Percentiles rank a stretch among this genome's conserved stretches.
These are phyloP conservation scores for Vanessa atalanta DNA, from an alignment of 1,140 invertebrate genomes.

Conservation along the genomic window DNA sequence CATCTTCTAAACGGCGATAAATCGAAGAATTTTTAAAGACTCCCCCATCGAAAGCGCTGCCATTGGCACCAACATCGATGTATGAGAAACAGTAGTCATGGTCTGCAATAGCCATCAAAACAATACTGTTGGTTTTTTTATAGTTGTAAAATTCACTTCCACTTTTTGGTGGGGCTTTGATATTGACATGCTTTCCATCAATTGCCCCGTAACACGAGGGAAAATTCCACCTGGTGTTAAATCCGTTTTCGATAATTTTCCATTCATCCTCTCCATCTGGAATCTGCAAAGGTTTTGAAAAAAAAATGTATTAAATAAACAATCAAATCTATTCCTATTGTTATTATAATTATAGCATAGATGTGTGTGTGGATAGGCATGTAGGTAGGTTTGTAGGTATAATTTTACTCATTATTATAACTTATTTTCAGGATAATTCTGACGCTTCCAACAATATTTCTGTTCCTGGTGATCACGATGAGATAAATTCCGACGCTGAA, in stretches of 20 bases:
- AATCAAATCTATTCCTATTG: neutral
- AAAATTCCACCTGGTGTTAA: neutral
- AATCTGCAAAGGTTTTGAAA: neutral
- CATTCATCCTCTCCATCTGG: neutral
- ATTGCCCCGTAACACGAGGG: neutral
- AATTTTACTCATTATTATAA: neutral
- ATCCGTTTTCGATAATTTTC: neutral
- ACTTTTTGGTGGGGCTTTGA: neutral
- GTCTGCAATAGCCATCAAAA: conserved; percentile 1
- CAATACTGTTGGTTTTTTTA: neutral
- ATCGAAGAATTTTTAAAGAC: neutral
- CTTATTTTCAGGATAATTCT: neutral
- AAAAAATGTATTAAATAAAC: neutral
- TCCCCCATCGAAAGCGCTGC: neutral
- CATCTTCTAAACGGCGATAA: conserved; percentile 5
- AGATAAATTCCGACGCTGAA: conserved; percentile 5
- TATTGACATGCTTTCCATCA: neutral
- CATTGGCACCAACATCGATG: neutral
- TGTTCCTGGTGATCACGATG: conserved; percentile 3
- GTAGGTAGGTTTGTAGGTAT: too few species aligned
- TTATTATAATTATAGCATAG: neutral
- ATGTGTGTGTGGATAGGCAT: too few species aligned
- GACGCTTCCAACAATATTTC: conserved; percentile 5
- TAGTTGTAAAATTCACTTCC: neutral
- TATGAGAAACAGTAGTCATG: neutral